A percentile compares a stretch with the other conserved stretches of the same genome.
These are phyloP conservation scores for Jaculus jaculus DNA, from an alignment of 2,113 vertebrate genomes.

Conservation along the genomic window DNA sequence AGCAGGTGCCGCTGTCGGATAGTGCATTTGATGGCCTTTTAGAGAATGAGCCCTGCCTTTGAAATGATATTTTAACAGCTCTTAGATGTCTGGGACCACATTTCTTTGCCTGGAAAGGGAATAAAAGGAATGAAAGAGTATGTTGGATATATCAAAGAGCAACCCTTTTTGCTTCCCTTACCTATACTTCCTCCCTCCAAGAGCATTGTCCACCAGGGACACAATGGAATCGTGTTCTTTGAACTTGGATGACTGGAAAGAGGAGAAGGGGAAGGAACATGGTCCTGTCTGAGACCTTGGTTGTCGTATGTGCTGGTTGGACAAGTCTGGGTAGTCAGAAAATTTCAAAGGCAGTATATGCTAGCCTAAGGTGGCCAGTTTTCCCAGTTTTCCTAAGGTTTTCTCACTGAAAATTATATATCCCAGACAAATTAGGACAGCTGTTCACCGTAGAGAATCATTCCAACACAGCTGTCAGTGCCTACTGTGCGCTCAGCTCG, in stretches of 20 bases:
- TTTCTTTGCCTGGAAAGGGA: constrained; percentile 41
- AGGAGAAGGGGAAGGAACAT: neutral
- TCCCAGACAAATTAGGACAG: no score
- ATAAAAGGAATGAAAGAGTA: constrained; percentile 21
- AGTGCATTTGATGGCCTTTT: constrained; percentile 35
- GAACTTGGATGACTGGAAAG: neutral
- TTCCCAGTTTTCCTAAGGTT: neutral
- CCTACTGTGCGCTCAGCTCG: fast-evolving
- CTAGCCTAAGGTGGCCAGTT: neutral
- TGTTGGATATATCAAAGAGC: constrained; percentile 46
- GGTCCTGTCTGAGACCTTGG: no score
- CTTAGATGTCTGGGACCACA: constrained; percentile 46
- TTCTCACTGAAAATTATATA: neutral
- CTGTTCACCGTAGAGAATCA: neutral
- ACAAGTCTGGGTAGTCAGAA: neutral
- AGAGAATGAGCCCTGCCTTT: constrained; percentile 54
- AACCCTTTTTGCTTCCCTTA: neutral
- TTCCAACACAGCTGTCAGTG: neutral
- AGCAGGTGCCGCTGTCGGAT: neutral
- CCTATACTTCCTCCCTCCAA: neutral
- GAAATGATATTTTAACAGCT: constrained; percentile 63
- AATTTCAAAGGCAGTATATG: neutral
- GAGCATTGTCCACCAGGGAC: neutral
- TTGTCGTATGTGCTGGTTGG: fast-evolving
- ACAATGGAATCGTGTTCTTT: neutral